These are phyloP conservation scores for Liposcelis brunnea DNA, from an alignment of 2,888 invertebrate genomes.

Conservation along the genomic window DNA sequence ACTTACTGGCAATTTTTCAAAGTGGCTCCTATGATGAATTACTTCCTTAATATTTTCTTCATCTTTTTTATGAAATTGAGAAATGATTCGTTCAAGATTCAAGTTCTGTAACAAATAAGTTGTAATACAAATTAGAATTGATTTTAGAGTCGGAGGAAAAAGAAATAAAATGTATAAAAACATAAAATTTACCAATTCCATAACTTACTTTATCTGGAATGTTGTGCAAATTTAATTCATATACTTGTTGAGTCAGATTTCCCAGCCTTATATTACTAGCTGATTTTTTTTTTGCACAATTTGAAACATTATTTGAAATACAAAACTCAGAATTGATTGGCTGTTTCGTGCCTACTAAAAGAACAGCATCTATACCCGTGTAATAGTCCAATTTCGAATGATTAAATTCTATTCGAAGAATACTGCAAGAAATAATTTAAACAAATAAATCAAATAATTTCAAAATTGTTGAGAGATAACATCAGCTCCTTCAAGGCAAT, in stretches of 20 bases:
- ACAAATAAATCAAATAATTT: constrained; percentile 19
- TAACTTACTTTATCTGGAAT: constrained; percentile 16
- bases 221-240: constrained; percentile 17
- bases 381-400: constrained; percentile 67
- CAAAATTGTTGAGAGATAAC: constrained; percentile 13
- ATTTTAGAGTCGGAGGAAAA: too few species aligned
- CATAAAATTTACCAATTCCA: too few species aligned
- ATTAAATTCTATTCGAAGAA: constrained; percentile 71
- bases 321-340: constrained; percentile 15
- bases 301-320: neutral
- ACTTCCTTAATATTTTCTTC: too few species aligned
- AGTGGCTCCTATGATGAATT: too few species aligned
- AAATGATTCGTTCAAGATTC: too few species aligned
- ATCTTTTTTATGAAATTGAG: too few species aligned
- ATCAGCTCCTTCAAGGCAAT: constrained; percentile 12
- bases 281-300: too few species aligned
- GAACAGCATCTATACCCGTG: constrained; percentile 71
- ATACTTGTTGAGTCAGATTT: constrained; percentile 16
- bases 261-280: neutral
- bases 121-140: too few species aligned
- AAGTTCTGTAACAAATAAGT: too few species aligned
- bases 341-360: constrained; percentile 51
- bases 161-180: too few species aligned
- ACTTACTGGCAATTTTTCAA: too few species aligned
- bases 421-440: too few species aligned